A percentile compares a stretch with the other conserved stretches of the same genome.
Evolutionary conservation across 2,113 vertebrate species (phyloP).

Genomic region (Apistogramma diplotaenia): DNA sequence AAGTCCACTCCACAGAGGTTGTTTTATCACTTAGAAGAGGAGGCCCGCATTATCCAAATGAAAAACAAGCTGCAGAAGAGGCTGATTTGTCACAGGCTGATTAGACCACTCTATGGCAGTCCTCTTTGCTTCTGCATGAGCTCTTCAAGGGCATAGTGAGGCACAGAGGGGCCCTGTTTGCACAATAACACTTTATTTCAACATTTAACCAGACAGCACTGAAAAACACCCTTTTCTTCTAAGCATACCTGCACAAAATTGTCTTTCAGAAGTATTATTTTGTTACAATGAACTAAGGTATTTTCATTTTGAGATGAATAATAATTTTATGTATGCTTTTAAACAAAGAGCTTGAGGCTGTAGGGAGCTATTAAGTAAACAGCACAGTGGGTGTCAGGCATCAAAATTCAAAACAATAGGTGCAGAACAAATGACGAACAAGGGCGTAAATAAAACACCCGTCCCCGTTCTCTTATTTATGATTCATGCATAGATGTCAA

Average conservation of each 20-base stretch:
- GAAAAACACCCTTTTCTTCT: conserved; percentile 1
- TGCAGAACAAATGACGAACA: conserved; percentile 22
- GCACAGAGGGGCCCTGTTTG: background rate
- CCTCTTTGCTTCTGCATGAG: conserved; percentile 32
- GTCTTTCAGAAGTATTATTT: background rate
- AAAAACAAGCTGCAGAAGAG: conserved; percentile 67
- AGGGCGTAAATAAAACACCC: conserved; percentile 6
- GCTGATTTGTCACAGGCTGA: conserved; percentile 67
- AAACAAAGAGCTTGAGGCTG: conserved; percentile 16
- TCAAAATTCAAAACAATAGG: conserved; percentile 30
- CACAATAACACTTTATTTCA: conserved; percentile 10
- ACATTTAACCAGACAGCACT: background rate
- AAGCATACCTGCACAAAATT: background rate
- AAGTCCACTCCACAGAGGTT: conserved; percentile 63
- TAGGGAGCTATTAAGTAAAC: conserved; percentile 25
- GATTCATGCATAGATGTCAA: conserved; percentile 21
- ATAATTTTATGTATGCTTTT: conserved; percentile 19
- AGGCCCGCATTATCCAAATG: conserved; percentile 70
- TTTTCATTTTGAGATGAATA: conserved; percentile 20
- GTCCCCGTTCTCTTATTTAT: conserved; percentile 4
- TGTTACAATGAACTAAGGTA: background rate
- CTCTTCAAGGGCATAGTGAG: conserved; percentile 56
- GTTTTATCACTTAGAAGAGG: conserved; percentile 67
- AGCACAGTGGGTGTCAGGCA: conserved; percentile 25
- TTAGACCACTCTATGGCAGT: conserved; percentile 47